Base-by-base conservation (phyloP, 2,888 invertebrate species). In the Protula sp. region DNA sequence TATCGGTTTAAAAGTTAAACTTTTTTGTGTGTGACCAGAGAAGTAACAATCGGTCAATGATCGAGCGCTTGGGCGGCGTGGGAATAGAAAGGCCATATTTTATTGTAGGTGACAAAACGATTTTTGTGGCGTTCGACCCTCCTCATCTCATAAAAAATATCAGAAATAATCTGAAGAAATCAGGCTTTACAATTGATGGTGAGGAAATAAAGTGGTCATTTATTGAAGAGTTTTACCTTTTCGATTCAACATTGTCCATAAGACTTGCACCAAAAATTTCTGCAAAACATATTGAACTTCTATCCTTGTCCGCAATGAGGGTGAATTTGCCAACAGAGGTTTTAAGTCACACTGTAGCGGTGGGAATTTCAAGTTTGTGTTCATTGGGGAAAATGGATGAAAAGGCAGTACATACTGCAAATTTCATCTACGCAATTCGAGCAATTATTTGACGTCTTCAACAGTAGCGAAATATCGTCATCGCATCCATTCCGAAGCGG, bases 111-210 rank as follows among this genome's bases (percentile, higher is more conserved):
- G 55, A 38, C 4, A 22, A 59, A 3, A 48, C 28, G 22, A 50
- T 61, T n/a, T 54, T 59, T 50, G 47, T 24, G 47, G 27, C 59
- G 51, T 59, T 51, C 59, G 58, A 61, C 29, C 58, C 57, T 19
- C 54, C 61, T 24, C 61, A 61, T 58, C 48, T 61, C 28, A 4
- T 61, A 30, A 61, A 58, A 29, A 61, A 54, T 30, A 54, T 54
- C 4, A 19, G 54, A 30, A 58, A 58, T 27, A 61, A 61, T 30
- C 31, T 61, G 4, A 26, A 54, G n/a, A 61, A 58, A 22, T 27
- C 2, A 30, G 53, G 54, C 2, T 61, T 58, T 27, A 19, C 26
- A 50, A 3, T 54, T 19, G 47, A 54, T 45, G 54, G 51, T 2
- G 5, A 58, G 14, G 4, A 47, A 2, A 54, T 61, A n/a, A n/a